Evolutionary conservation across 2,113 vertebrate genomes (phyloP).

Genomic region (Actenoides hombroni): DNA sequence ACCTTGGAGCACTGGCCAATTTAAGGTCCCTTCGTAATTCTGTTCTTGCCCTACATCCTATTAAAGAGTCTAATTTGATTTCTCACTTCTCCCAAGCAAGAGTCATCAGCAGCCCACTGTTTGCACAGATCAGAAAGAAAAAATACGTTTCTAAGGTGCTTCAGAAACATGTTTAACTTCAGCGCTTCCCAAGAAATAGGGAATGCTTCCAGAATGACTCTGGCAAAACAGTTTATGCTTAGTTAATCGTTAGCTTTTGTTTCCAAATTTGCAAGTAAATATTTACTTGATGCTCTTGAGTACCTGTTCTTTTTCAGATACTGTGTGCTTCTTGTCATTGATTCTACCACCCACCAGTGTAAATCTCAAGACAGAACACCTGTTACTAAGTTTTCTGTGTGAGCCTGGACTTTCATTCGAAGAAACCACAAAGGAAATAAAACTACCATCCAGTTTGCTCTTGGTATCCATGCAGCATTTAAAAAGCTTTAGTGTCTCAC

Average conservation of each 20-base stretch:
- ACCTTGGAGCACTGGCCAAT: neutral
- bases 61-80: neutral
- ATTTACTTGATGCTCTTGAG: neutral
- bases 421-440: neutral
- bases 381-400: neutral
- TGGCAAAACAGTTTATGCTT: neutral
- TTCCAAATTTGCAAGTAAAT: slow-evolving; percentile 21
- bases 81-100: neutral
- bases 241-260: neutral
- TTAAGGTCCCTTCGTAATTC: neutral
- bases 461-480: neutral
- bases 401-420: neutral
- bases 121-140: neutral
- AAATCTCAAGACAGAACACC: neutral
- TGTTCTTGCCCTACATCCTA: neutral
- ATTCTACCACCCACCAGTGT: neutral
- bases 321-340: neutral
- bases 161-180: neutral
- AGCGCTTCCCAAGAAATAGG: neutral
- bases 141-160: neutral
- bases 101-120: neutral
- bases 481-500: neutral
- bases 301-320: neutral
- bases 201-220: neutral
- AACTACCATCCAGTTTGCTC: neutral